Conservation (phyloP, 2,888 invertebrate genomes). For the Ennomos quercinarius region DNA sequence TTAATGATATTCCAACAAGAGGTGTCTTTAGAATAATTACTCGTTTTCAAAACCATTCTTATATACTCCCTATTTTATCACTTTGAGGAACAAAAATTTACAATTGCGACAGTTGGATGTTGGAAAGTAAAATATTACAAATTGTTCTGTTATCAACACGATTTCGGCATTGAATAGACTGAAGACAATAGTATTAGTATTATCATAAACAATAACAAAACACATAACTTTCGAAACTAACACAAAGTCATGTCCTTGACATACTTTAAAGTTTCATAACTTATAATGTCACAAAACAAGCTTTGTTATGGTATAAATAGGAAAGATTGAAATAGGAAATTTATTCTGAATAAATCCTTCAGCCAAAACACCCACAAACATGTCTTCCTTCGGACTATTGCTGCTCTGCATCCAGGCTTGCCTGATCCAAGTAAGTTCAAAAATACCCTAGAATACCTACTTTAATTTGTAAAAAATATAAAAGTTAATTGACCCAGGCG, state of each 20-base stretch:
- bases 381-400: conserved; percentile 44
- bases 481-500: too few relatives aligned
- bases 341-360: conserved; percentile 11
- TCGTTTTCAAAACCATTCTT: not conserved
- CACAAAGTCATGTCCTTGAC: too few relatives aligned
- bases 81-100: too few relatives aligned
- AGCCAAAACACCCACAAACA: conserved; percentile 32
- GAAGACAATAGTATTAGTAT: too few relatives aligned
- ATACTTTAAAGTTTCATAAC: too few relatives aligned
- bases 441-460: too few relatives aligned
- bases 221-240: too few relatives aligned
- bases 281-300: not conserved
- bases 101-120: too few relatives aligned
- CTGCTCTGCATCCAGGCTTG: conserved; percentile 52
- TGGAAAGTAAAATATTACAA: not conserved
- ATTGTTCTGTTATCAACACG: too few relatives aligned
- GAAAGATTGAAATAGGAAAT: not conserved
- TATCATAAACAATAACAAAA: too few relatives aligned
- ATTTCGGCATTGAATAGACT: too few relatives aligned
- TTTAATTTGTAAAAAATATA: too few relatives aligned
- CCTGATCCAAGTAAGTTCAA: conserved; percentile 48
- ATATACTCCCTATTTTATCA: not conserved
- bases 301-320: conserved; percentile 2
- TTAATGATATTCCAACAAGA: conserved; percentile 18
- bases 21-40: conserved; percentile 1